Evolutionary conservation across 1,140 invertebrate genomes (phyloP).

Genomic region (Ectropis grisescens): DNA sequence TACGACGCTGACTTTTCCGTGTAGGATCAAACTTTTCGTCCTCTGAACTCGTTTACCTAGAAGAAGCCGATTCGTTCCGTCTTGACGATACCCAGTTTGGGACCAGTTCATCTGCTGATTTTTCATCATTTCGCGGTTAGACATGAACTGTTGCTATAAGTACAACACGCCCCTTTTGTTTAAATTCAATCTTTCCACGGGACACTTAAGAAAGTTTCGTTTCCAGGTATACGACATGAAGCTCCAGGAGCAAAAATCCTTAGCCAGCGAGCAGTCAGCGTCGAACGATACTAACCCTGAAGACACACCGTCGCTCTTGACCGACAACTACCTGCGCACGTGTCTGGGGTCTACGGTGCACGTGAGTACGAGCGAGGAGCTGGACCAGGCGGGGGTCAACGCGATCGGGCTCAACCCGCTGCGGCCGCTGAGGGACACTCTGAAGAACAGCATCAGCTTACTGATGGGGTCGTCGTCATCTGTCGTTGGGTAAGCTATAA

Average conservation of each 20-base stretch:
- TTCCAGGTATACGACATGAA: constrained; percentile 56
- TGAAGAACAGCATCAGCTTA: constrained; percentile 54
- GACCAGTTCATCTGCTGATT: no score
- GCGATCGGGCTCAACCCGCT: constrained; percentile 41
- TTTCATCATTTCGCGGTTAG: no score
- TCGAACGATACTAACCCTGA: constrained; percentile 17
- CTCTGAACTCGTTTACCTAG: no score
- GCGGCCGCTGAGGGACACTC: constrained; percentile 38
- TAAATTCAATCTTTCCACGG: no score
- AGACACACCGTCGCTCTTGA: constrained; percentile 28
- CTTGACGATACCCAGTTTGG: no score
- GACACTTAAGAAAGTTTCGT: no score
- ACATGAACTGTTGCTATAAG: no score
- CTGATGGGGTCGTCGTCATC: constrained; percentile 47
- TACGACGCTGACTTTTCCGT: no score
- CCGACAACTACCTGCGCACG: constrained; percentile 31
- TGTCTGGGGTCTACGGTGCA: constrained; percentile 49
- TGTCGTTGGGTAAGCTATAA: constrained; percentile 28
- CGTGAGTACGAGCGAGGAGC: constrained; percentile 47
- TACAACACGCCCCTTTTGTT: no score
- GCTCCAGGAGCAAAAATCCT: constrained; percentile 41
- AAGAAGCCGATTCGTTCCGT: no score
- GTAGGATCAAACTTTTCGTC: no score
- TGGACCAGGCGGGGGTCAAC: no score
- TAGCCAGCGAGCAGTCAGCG: constrained; percentile 22